Evolutionary conservation across 37 sponge, comb jelly and placozoan genomes (phyloP).

Genomic region (Axinella damicornis): DNA sequence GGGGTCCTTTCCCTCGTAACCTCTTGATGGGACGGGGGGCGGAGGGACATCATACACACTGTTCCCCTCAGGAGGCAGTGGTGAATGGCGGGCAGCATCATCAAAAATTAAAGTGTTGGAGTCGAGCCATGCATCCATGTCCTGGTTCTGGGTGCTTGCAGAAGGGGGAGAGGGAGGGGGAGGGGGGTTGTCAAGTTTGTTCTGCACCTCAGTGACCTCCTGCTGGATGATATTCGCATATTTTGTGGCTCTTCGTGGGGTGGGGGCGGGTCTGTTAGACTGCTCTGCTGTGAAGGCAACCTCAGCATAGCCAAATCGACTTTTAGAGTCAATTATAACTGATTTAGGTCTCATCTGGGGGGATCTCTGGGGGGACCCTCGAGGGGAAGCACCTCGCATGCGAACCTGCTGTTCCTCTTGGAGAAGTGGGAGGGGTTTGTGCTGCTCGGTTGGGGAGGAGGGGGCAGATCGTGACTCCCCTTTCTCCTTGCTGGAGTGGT

Average conservation of each 20-base stretch:
- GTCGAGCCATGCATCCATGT: too few species aligned
- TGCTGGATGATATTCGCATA: not conserved
- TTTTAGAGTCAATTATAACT: conserved; percentile 1
- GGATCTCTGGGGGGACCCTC: too few species aligned
- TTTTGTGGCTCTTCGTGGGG: not conserved
- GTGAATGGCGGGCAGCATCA: not conserved
- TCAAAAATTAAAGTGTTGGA: too few species aligned
- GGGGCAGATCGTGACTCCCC: conserved; percentile 61
- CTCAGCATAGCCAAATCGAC: not conserved
- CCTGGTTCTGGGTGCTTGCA: too few species aligned
- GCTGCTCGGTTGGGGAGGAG: conserved; percentile 46
- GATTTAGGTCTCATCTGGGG: conserved; percentile 15
- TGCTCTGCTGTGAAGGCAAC: not conserved
- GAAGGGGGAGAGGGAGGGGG: too few species aligned
- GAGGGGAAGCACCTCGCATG: too few species aligned
- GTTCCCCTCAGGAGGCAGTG: not conserved
- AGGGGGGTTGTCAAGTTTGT: not conserved
- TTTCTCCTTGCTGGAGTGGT: not conserved
- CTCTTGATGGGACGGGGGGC: conserved; percentile 49
- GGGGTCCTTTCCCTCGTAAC: not conserved
- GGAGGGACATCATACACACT: conserved; percentile 54
- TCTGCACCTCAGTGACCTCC: not conserved
- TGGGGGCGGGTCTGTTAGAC: not conserved
- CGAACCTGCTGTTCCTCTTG: too few species aligned
- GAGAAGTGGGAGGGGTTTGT: too few species aligned